Conservation (phyloP, 1,140 invertebrate species). For the Helicoverpa armigera region DNA sequence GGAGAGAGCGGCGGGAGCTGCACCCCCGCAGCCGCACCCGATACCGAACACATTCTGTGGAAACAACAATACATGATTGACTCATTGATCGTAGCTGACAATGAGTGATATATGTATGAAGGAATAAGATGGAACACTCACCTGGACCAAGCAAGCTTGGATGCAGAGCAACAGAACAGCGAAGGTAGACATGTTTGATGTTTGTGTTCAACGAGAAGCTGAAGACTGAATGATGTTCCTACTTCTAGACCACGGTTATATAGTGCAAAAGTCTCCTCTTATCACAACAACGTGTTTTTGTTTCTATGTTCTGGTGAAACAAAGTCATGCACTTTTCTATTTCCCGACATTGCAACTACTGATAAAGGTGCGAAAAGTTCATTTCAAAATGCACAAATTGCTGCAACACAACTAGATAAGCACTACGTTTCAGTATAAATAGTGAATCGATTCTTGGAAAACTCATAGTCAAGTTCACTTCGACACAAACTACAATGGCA, state of each 20-base stretch:
- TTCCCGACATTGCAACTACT: slow-evolving; percentile 1
- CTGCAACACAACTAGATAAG: background rate
- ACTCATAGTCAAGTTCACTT: background rate
- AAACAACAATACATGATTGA: background rate
- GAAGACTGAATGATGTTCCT: slow-evolving; percentile 28
- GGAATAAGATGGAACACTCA: slow-evolving; percentile 8
- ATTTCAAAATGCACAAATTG: slow-evolving; percentile 9
- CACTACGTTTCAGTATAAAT: slow-evolving; percentile 28
- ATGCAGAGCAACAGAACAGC: slow-evolving; percentile 63
- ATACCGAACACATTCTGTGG: background rate
- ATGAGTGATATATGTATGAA: no score
- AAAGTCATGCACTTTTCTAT: slow-evolving; percentile 23
- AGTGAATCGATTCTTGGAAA: background rate
- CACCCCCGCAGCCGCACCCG: background rate
- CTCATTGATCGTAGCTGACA: no score
- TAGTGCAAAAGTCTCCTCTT: slow-evolving; percentile 1
- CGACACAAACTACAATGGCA: slow-evolving; percentile 16
- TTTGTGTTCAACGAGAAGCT: slow-evolving; percentile 12
- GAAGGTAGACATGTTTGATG: slow-evolving; percentile 62
- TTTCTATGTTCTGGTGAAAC: background rate
- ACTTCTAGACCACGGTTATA: slow-evolving; percentile 16
- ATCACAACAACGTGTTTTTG: background rate
- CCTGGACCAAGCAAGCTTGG: slow-evolving; percentile 60
- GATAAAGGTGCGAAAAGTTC: background rate
- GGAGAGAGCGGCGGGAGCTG: background rate